Base-by-base conservation (phyloP, 1,140 invertebrate genomes). In the Stratiolaelaps scimitus region DNA sequence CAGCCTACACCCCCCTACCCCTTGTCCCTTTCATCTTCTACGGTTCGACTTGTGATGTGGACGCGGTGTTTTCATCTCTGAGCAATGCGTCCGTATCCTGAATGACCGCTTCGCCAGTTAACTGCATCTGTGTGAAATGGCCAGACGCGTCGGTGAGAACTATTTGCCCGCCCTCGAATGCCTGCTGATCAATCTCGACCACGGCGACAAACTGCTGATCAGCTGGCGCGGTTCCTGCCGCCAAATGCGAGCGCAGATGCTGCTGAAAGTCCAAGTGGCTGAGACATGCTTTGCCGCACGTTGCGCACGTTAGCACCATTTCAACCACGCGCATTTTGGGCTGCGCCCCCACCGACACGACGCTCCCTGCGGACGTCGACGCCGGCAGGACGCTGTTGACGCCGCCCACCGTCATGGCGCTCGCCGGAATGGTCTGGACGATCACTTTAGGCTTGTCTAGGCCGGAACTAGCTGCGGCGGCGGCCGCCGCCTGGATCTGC, bases 251-350 rank as follows among this genome's bases (percentile, higher is more conserved):
- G 26, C 53, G 53, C 20, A 60, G 34, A 26, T 60, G 53, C 53
- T 60, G 53, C 34, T 60, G 53, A 23, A 60, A 60, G 53, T 60
- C 53, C 53, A 60, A 10, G 53, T 60, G 53, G 53, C 53, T 60
- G 53, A 60, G 34, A 60, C 53, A 60, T n/a, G 53, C 26, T 26
- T 60, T 60, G 17, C 53, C 53, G 53, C 53, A 60, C 34, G 53
- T 60, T 34, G 53, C 53, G 53, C 53, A 60, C 4, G 53, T 60
- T 34, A 60, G 34, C 53, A 60, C 53, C 53, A 60, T 60, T 60
- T 60, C 53, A 34, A 34, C 53, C 53, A 60, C 53, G 34, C 53
- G 53, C 26, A 60, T 23, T 60, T 60, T 60, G 13, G 26, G 53
- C 26, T 60, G 53, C 26, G 53, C 17, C 15, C 26, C 26, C 6